phyloP scores from a whole-genome alignment of 2,797 vertebrate genomes.

The Gambelia wislizenii region DNA sequence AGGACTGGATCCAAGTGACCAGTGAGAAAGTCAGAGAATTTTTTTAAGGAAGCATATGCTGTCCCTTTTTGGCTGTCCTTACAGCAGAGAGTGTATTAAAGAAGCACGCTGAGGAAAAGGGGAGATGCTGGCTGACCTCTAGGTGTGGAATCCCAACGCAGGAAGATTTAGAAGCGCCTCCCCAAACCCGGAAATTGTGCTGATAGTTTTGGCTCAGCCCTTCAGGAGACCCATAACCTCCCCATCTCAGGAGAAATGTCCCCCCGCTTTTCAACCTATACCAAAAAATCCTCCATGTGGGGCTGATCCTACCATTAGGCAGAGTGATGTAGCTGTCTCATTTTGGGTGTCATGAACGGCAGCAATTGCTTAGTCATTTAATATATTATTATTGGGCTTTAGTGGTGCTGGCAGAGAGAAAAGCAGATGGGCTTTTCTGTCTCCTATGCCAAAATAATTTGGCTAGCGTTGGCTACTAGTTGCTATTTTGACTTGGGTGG shows the following conservation, averaged over 20 bases:
- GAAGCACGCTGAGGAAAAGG: not conserved
- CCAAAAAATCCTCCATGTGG: not conserved
- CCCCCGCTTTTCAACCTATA: not conserved
- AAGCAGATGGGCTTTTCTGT: too few relatives aligned
- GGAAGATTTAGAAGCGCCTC: not conserved
- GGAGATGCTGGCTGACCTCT: too few relatives aligned
- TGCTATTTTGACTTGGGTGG: too few relatives aligned
- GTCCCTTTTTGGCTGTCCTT: not conserved
- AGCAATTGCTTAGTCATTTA: not conserved
- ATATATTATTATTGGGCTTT: not conserved
- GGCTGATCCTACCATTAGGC: too few relatives aligned
- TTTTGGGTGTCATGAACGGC: not conserved
- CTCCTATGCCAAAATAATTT: too few relatives aligned
- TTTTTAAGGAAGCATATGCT: accelerated
- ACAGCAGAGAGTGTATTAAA: accelerated
- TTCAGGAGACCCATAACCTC: too few relatives aligned
- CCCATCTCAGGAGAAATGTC: not conserved
- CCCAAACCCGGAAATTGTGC: not conserved
- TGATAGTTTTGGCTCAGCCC: not conserved
- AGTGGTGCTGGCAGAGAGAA: too few relatives aligned
- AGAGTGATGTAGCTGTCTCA: too few relatives aligned
- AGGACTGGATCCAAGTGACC: not conserved
- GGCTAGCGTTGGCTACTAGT: too few relatives aligned
- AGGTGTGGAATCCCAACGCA: not conserved
- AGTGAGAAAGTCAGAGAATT: not conserved